Evolutionary conservation across 2,888 invertebrate genomes (phyloP), one percentile per base, ranked within the genome.

Genomic region (Mythimna albipuncta): DNA sequence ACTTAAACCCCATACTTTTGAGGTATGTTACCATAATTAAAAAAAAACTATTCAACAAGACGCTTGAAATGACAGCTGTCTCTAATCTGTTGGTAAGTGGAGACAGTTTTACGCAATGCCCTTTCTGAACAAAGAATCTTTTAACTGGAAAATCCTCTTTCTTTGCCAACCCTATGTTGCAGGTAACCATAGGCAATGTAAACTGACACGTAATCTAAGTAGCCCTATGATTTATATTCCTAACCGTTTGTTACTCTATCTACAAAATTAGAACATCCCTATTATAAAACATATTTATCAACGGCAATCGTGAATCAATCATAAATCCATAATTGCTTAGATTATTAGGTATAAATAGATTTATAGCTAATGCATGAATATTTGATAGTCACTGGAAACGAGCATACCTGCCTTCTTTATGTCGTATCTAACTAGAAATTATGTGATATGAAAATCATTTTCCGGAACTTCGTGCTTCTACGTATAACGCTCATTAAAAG

Each of bases 361-460:
- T 80, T 74, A 70, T 55, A 19, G 58, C 59, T 74, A 78, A 74
- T n/a, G 10, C 79, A 71, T 78, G 69, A 69, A 82, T 82, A 79
- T 75, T 82, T 64, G 44, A 82, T 69, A 32, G 71, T 75, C 57
- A 61, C 44, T 62, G 50, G 66, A 81, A 81, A 21, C 50, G 55
- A 21, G 32, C 65, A 63, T 66, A 47, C 26, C 21, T 61, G 32
- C 11, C 58, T 41, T 57, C 9, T 52, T 26, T 69, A 41, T n/a
- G 26, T n/a, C n/a, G 38, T 55, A 55, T 19, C 7, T 44, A 64
- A 47, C 21, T 58, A 67, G 64, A 3, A 81, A 66, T 50, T 62
- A 68, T 64, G 67, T 57, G 50, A 44, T 64, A 84, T 70, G 73
- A 73, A 72, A 80, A 82, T 77, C 0, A 70, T 82, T 81, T 81